Conservation (phyloP, 2,888 invertebrate species). For the Eristalinus sepulchralis region DNA sequence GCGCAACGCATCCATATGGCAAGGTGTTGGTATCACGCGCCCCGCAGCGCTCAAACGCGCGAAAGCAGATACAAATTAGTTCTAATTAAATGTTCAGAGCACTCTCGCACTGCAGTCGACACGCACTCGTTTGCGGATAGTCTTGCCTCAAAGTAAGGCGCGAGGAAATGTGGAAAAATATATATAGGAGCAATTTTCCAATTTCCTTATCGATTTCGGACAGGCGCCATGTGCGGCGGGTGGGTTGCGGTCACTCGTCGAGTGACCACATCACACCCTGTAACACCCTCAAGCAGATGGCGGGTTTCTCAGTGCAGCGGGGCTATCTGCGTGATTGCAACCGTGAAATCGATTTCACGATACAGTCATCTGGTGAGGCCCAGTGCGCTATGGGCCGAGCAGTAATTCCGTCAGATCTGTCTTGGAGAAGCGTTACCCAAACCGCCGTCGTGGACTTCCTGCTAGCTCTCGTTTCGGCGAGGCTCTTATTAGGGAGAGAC, state of each 20-base stretch:
- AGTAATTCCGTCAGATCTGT: background rate
- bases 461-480: constrained; percentile 40
- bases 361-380: constrained; percentile 24
- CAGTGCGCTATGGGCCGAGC: background rate
- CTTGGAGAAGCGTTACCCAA: background rate
- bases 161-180: background rate
- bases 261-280: constrained; percentile 34
- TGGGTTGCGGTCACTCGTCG: constrained; percentile 33
- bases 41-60: background rate
- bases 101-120: background rate
- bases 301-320: constrained; percentile 20
- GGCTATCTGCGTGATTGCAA: constrained; percentile 13
- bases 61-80: constrained; percentile 26
- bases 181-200: background rate
- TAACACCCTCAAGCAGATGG: constrained; percentile 32
- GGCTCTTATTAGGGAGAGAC: constrained; percentile 41
- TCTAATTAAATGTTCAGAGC: constrained; percentile 17
- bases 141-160: background rate
- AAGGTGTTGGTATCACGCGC: constrained; percentile 40
- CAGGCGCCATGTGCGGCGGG: constrained; percentile 43
- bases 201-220: constrained; percentile 17
- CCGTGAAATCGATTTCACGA: constrained; percentile 47
- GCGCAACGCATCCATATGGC: constrained; percentile 30
- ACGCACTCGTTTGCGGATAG: background rate
- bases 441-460: constrained; percentile 1